Conservation (phyloP, 1,140 invertebrate species). For the Cydia fagiglandana region DNA sequence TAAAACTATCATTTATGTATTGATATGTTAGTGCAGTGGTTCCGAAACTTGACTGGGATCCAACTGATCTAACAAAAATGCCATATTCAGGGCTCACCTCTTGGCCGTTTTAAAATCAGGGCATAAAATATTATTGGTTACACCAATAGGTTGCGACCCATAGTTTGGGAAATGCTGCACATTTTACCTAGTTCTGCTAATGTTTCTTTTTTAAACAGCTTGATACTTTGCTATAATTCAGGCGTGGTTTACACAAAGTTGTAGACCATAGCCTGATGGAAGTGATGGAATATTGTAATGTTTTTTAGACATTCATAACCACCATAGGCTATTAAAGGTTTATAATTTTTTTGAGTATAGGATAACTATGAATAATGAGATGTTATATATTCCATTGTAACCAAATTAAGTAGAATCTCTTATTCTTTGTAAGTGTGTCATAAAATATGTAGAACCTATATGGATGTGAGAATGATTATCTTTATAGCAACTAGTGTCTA, state of each 20-base stretch:
- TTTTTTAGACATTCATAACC: no score
- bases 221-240: background rate
- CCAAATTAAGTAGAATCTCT: constrained; percentile 24
- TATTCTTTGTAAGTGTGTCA: background rate
- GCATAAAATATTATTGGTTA: no score
- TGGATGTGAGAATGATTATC: background rate
- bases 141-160: no score
- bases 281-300: background rate
- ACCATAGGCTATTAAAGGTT: no score
- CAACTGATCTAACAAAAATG: no score
- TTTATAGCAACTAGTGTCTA: no score
- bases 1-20: background rate
- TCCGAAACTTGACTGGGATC: no score
- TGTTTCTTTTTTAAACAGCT: background rate
- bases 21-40: background rate
- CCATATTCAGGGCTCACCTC: no score
- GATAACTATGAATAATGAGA: background rate
- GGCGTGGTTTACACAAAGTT: background rate
- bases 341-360: background rate
- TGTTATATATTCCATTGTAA: background rate
- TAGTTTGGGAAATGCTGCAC: no score
- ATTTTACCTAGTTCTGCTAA: background rate
- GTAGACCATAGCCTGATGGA: background rate
- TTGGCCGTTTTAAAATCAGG: no score
- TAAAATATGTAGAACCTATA: background rate